Base-by-base conservation (phyloP, 1,140 invertebrate species). In the Reticulitermes speratus region DNA sequence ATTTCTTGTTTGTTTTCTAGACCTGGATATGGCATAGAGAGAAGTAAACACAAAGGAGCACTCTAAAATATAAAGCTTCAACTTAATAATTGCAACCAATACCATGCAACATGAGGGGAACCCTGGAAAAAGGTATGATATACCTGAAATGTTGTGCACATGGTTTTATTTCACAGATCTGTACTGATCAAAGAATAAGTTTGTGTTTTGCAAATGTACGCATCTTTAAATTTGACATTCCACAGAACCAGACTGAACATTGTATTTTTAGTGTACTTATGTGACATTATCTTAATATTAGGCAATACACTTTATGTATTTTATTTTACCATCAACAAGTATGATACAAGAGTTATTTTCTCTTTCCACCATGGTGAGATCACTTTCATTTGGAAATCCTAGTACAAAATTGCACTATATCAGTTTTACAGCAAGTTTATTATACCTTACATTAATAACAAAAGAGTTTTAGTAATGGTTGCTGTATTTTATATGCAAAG, bases 311-410 rank as follows among this genome's bases (percentile, higher is more conserved):
- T 75, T 75, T 75, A 30, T 75, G 65, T 3, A 75, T 75, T 75
- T 75, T 75, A 75, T 75, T 75, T 75, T 75, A 30, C 65, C 65
- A 75, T 30, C 65, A 75, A 75, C n/a, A 75, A 75, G n/a, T 75
- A 75, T 75, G 65, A 75, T 75, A 75, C 65, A 75, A 75, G 65
- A 75, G n/a, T 75, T 75, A 25, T 75, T 38, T 8, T 25, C n/a
- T 30, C 65, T 30, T 30, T n/a, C 65, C 59, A 65, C 25, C 59
- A 19, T 65, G 59, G 21, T 65, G 14, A 65, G 59, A 65, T 65
- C 21, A 65, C 8, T 30, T 75, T 75, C 14, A 8, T 30, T 75
- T 75, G 25, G 65, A 30, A 75, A 75, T 30, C n/a, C 65, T 75
- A 75, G 65, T 75, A 75, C 65, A 75, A 30, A 75, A 75, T 75